A percentile compares a stretch with the other conserved stretches of the same genome.
Evolutionary conservation across 2,797 vertebrate genomes (phyloP).

Genomic region (Hipposideros larvatus): DNA sequence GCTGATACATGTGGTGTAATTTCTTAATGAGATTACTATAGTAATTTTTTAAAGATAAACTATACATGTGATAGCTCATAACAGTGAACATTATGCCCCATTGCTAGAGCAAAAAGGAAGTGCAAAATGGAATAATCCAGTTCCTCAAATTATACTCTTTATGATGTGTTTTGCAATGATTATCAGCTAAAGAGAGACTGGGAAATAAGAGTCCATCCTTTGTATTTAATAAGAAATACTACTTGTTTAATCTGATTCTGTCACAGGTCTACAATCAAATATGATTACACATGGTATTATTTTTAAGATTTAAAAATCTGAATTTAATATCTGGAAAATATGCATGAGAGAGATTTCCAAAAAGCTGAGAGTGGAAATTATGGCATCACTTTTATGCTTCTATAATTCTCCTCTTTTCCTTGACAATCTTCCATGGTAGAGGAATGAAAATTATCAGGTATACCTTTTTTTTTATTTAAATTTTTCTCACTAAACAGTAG

Average conservation of each 20-base stretch:
- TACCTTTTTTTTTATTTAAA: neutral
- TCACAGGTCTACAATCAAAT: neutral
- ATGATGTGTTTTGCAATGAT: neutral
- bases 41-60: neutral
- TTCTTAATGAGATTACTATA: conserved; percentile 6
- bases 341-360: neutral
- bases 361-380: neutral
- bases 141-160: neutral
- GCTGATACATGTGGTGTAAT: neutral
- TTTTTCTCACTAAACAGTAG: conserved; percentile 55
- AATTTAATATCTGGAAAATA: conserved; percentile 12
- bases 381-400: neutral
- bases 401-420: neutral
- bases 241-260: neutral
- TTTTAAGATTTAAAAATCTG: neutral
- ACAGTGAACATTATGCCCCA: neutral
- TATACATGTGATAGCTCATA: neutral
- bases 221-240: conserved; percentile 33
- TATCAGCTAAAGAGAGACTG: neutral
- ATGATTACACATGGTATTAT: neutral
- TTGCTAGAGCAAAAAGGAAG: conserved; percentile 22
- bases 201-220: conserved; percentile 29
- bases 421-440: neutral
- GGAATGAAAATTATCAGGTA: neutral
- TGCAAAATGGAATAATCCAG: neutral